Evolutionary conservation across 1,140 invertebrate species (phyloP).

Genomic region (Mactra quadrangularis): DNA sequence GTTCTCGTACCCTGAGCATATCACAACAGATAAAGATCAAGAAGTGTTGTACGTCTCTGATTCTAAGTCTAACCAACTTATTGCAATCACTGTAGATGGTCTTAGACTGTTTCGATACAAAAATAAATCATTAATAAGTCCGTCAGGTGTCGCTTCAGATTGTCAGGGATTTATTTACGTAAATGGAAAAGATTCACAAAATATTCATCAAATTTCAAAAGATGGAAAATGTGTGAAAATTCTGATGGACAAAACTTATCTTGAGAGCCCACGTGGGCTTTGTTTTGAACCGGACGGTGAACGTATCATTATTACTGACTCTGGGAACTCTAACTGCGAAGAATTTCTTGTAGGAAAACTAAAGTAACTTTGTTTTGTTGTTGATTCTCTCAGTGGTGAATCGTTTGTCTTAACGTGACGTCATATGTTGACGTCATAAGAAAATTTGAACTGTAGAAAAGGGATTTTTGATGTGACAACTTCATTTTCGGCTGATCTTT

Average conservation of each 20-base stretch:
- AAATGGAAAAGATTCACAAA: slow-evolving; percentile 54
- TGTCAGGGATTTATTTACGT: slow-evolving; percentile 44
- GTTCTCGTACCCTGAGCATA: slow-evolving; percentile 52
- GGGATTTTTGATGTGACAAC: no score
- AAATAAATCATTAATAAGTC: slow-evolving; percentile 11
- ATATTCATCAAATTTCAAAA: slow-evolving; percentile 39
- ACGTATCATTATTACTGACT: slow-evolving; percentile 28
- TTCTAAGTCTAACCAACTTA: slow-evolving; percentile 4
- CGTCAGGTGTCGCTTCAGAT: slow-evolving; percentile 30
- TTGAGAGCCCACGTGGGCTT: slow-evolving; percentile 35
- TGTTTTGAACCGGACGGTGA: slow-evolving; percentile 39
- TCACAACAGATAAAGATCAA: slow-evolving; percentile 34
- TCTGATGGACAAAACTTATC: slow-evolving; percentile 9
- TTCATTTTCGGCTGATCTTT: no score
- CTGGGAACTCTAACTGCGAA: slow-evolving; percentile 13
- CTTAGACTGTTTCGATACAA: slow-evolving; percentile 35
- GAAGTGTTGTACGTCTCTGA: slow-evolving; percentile 42
- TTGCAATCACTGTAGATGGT: slow-evolving; percentile 28
- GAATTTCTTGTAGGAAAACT: slow-evolving; percentile 25
- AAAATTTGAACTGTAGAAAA: no score
- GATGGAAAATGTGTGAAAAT: slow-evolving; percentile 29
- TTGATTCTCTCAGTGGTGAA: no score
- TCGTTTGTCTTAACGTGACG: no score
- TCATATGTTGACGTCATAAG: no score
- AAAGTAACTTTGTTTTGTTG: slow-evolving; percentile 15